A percentile compares a stretch with the other conserved stretches of the same genome.
phyloP scores from a whole-genome alignment of 2,888 invertebrate genomes.

The Sacculina carcini region DNA sequence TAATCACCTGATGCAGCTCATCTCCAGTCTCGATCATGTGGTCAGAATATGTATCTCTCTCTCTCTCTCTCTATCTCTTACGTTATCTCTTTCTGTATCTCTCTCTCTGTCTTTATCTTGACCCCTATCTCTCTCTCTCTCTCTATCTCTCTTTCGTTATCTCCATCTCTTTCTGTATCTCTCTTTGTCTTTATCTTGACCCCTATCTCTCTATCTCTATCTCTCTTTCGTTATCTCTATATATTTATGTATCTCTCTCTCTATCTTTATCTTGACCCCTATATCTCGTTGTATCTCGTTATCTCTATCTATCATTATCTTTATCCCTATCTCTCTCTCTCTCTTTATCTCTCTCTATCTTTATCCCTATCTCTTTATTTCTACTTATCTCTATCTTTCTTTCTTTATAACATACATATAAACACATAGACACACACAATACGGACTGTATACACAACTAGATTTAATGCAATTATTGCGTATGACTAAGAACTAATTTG shows the following conservation, averaged over 20 bases:
- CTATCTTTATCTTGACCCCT: too few species aligned
- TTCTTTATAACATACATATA: too few species aligned
- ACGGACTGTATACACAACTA: too few species aligned
- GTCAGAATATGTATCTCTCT: slow-evolving; percentile 24
- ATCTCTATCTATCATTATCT: too few species aligned
- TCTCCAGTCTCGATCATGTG: slow-evolving; percentile 33
- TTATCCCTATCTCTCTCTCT: too few species aligned
- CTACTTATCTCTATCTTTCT: too few species aligned
- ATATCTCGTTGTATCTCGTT: too few species aligned
- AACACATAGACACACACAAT: too few species aligned
- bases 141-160: neutral
- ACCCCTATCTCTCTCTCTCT: neutral
- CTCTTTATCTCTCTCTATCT: too few species aligned
- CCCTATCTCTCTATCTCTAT: neutral
- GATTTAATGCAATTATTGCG: too few species aligned
- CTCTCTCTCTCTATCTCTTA: neutral
- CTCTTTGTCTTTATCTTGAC: neutral
- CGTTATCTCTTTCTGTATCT: neutral
- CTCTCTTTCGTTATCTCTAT: neutral
- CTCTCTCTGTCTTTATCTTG: neutral
- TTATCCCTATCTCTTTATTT: too few species aligned
- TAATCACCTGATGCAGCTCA: slow-evolving; percentile 36
- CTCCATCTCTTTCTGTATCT: neutral
- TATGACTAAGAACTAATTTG: too few species aligned
- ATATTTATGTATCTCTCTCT: neutral